These are phyloP conservation scores for Allophyes oxyacanthae DNA, from an alignment of 2,888 invertebrate genomes.

Conservation along the genomic window DNA sequence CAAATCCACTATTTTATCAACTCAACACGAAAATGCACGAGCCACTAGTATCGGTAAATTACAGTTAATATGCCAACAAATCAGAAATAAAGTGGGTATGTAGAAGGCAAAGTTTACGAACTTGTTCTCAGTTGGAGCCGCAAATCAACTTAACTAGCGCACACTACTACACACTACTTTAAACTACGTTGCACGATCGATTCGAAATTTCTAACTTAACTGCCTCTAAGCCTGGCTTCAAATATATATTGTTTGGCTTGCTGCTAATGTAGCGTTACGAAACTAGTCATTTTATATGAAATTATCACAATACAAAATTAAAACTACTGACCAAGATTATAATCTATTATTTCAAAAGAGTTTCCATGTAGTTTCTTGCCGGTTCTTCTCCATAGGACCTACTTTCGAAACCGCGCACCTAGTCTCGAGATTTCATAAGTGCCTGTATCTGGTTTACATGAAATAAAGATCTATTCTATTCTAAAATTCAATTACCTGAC, in stretches of 20 bases:
- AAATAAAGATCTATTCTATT: no score
- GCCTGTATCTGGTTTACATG: no score
- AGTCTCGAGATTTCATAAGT: no score
- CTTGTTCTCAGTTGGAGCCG: conserved; percentile 62
- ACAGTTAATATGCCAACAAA: conserved; percentile 52
- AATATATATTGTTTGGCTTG: conserved; percentile 21
- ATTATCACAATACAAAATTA: not conserved
- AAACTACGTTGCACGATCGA: conserved; percentile 64
- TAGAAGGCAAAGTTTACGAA: conserved; percentile 63
- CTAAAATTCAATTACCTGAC: no score
- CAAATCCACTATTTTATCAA: conserved; percentile 12
- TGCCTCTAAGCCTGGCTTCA: conserved; percentile 25
- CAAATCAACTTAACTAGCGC: conserved; percentile 69
- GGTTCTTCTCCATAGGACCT: no score
- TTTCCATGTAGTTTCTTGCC: no score
- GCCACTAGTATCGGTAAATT: conserved; percentile 22
- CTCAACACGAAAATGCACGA: conserved; percentile 25
- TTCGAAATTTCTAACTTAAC: conserved; percentile 53
- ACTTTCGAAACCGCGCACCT: no score
- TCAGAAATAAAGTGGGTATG: conserved; percentile 53
- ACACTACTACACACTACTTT: conserved; percentile 61
- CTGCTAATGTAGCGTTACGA: not conserved
- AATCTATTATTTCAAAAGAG: no score
- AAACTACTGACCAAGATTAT: no score
- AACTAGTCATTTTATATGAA: not conserved